These are phyloP conservation scores for Cololabis saira DNA, from an alignment of 2,113 vertebrate species.

Conservation along the genomic window DNA sequence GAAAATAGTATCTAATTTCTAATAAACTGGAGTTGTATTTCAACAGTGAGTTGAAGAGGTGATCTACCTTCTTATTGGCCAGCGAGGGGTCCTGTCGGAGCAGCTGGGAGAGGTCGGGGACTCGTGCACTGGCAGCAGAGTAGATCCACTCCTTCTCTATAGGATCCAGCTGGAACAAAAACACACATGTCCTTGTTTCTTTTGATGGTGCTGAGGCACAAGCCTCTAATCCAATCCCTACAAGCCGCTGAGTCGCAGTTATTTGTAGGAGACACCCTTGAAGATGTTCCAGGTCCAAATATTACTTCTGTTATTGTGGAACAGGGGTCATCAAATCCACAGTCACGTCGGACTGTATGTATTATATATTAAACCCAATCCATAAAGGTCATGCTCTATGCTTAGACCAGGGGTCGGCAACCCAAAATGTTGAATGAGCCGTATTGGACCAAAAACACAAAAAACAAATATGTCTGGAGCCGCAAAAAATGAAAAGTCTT, in stretches of 20 bases:
- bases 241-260: slow-evolving; percentile 35
- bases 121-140: slow-evolving; percentile 79
- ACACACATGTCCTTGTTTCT: slow-evolving; percentile 58
- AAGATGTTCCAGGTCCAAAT: neutral
- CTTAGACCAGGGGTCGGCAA: too few relatives aligned
- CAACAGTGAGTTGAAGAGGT: neutral
- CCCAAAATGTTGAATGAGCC: too few relatives aligned
- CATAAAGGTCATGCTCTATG: neutral
- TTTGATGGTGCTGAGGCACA: slow-evolving; percentile 47
- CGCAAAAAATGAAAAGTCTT: too few relatives aligned
- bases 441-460: too few relatives aligned
- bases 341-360: neutral
- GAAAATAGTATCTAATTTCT: neutral
- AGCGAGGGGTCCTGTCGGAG: slow-evolving; percentile 81
- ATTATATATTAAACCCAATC: slow-evolving; percentile 5
- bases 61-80: slow-evolving; percentile 83
- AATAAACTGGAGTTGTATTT: slow-evolving; percentile 2
- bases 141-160: slow-evolving; percentile 86
- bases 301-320: slow-evolving; percentile 17
- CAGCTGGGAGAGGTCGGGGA: slow-evolving; percentile 79
- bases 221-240: slow-evolving; percentile 62
- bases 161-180: slow-evolving; percentile 77
- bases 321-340: neutral
- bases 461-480: too few relatives aligned
- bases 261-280: slow-evolving; percentile 33